A percentile compares a stretch with the other conserved stretches of the same genome.
These are phyloP conservation scores for Stomatorhinus ivindoensis DNA, from an alignment of 2,113 vertebrate species.

Conservation along the genomic window DNA sequence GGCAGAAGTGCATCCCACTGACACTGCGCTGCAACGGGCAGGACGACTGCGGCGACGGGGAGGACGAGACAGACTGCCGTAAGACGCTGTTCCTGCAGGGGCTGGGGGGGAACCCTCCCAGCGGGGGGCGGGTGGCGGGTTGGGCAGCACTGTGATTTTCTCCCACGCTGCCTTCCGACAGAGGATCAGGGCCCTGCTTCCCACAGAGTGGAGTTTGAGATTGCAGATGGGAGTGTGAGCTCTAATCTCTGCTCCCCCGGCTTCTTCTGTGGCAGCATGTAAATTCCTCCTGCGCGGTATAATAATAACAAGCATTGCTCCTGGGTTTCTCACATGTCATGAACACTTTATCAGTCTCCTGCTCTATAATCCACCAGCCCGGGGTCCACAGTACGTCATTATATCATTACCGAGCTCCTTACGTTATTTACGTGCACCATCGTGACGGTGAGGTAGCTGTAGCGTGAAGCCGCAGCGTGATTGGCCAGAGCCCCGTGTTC, in stretches of 20 bases:
- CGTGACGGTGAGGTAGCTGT: not conserved
- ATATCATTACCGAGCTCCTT: not conserved
- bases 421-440: not conserved
- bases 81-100: conserved; percentile 45
- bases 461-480: not conserved
- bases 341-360: not conserved
- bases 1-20: conserved; percentile 90
- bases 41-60: conserved; percentile 92
- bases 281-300: not conserved
- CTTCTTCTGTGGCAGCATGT: not conserved
- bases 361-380: not conserved
- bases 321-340: not conserved
- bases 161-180: not conserved
- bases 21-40: conserved; percentile 97
- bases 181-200: not conserved
- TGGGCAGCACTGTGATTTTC: not conserved
- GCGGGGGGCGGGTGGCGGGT: not conserved
- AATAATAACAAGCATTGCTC: not conserved
- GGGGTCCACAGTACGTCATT: not conserved
- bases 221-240: not conserved
- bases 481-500: not conserved
- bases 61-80: conserved; percentile 96
- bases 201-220: not conserved
- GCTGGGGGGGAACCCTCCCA: not conserved
- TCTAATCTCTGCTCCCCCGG: not conserved